Evolutionary conservation across 2,888 invertebrate genomes (phyloP), one percentile per base, ranked within the genome.

Genomic region (Perdita meconis): DNA sequence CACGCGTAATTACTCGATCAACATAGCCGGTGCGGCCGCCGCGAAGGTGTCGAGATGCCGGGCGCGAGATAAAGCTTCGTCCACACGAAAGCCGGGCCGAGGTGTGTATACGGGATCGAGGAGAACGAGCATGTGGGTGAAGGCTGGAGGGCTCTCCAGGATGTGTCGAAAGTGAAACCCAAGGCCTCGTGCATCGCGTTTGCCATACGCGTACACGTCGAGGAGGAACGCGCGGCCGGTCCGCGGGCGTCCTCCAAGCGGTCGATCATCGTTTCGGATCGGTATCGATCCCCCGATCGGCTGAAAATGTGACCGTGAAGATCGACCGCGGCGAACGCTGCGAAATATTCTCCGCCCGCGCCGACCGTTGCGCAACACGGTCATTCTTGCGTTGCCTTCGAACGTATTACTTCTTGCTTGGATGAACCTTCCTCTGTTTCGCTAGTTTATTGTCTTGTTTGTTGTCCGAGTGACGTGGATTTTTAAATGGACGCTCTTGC

Each of bases 141-240:
- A 92, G 92, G 91, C 91, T 90, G 86, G 83, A 85, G 86, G 89
- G 84, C 86, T 90, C 88, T 89, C 89, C 90, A 91, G 91, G 91
- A 91, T 90, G 85, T 91, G 90, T 91, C 89, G 92, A 92, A 92
- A 92, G 92, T 91, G 91, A 92, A 92, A 91, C 89, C 88, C 87
- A 89, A 89, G 89, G 89, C 88, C 79, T 66, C 60, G 67, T 42
- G 44, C 64, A 59, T 47, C 64, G 61, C 65, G 67, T 40, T 60
- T n/a, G 34, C 44, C 30, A 50, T 59, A 67, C 55, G 63, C 64
- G 44, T 36, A 67, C 59, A 30, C 50, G 36, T 36, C n/a, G 36
- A 30, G n/a, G n/a, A 55, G 55, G 55, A 55, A 36, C 36, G 10
- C 47, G n/a, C n/a, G n/a, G n/a, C n/a, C n/a, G n/a, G n/a, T n/a